Conservation (phyloP, 2,797 vertebrate species). For the Coregonus sp. region DNA sequence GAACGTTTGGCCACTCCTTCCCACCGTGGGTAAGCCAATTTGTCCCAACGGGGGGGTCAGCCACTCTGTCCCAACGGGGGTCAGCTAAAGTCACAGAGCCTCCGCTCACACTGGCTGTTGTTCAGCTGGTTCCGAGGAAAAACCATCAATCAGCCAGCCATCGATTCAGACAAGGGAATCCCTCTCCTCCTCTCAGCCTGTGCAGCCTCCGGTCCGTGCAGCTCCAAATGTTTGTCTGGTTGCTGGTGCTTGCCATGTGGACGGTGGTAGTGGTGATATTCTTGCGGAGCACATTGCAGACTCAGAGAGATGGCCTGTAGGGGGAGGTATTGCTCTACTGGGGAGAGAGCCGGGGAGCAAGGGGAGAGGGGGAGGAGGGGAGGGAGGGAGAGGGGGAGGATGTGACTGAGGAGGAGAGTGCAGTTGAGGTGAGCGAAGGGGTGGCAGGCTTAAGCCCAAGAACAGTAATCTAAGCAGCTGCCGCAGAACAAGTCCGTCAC, state of each 20-base stretch:
- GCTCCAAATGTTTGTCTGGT: conserved; percentile 16
- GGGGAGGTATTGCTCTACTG: conserved; percentile 61
- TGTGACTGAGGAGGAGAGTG: conserved; percentile 45
- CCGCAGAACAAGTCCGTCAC: neutral
- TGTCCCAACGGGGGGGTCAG: neutral
- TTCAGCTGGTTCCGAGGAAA: neutral
- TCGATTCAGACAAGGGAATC: conserved; percentile 20
- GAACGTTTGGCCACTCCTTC: no score
- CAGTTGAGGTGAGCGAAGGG: conserved; percentile 68
- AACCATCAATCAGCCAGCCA: no score
- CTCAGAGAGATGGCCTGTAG: conserved; percentile 51
- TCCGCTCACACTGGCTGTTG: conserved; percentile 7
- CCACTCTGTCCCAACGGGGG: no score
- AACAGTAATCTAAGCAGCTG: conserved; percentile 66
- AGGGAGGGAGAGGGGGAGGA: conserved; percentile 15
- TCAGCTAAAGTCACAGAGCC: neutral
- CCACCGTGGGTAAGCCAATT: neutral
- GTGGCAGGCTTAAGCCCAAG: conserved; percentile 59
- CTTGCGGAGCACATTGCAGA: conserved; percentile 19
- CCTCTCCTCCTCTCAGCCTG: neutral
- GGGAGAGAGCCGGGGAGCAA: conserved; percentile 16
- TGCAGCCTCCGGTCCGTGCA: neutral
- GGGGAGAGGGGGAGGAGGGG: conserved; percentile 16
- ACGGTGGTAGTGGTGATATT: neutral
- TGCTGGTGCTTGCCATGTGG: neutral